Evolutionary conservation across 2,888 invertebrate species (phyloP), one percentile per base, ranked within the genome.

Genomic region (Drosophila merina): DNA sequence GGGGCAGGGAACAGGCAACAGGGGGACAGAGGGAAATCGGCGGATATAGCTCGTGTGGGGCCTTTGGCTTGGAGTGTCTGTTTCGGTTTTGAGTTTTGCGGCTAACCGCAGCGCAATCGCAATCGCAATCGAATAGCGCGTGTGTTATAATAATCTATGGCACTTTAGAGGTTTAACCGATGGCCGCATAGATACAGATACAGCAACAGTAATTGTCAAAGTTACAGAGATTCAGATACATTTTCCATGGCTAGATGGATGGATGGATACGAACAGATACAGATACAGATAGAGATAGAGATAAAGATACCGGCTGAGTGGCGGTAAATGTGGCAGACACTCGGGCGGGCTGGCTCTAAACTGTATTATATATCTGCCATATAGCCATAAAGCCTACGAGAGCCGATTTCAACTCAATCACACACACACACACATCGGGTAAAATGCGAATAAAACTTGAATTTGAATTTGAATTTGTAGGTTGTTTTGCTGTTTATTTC

Each of bases 381-480:
- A 42, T 26, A 47, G 62, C 72, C 42, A 72, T 72, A 72, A 62
- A 69, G 68, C 68, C 68, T 51, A 72, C 68, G 70, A 57, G 36
- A 57, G 49, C 45, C 8, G 57, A 50, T 51, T 70, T 33, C 51
- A 20, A 55, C 50, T 31, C 57, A 30, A 20, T 20, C 57, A 54
- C 38, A 49, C 42, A 8, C 47, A 57, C 40, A 42, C 40, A 47
- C 26, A 10, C 3, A 40, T 31, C 10, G 76, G 73, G 62, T 72
- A 64, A 48, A 73, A 66, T 77, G 67, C 68, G 77, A 79, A 72
- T 69, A 72, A 80, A 72, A 70, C 66, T 63, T 77, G 58, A 71
- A 79, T 79, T 54, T 80, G 70, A 78, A 71, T 71, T 86, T 80
- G 70, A 78, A 71, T 71, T 86, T 87, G 85, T 84, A 64, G 78